phyloP scores from a whole-genome alignment of 2,797 vertebrate species.

The Octomys mimax region DNA sequence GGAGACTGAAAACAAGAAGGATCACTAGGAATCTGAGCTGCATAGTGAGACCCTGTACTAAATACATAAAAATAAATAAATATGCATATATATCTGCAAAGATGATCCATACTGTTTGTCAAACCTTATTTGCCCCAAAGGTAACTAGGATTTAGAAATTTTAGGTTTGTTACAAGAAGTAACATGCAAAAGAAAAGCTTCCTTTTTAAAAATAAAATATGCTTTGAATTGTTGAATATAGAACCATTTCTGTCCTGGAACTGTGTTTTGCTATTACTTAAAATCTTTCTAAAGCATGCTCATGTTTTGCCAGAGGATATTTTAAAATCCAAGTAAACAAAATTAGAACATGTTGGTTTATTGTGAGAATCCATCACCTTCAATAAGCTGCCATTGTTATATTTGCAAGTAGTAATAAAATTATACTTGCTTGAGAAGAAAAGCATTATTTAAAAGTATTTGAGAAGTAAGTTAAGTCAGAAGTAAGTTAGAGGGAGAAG shows the following conservation, averaged over 20 bases:
- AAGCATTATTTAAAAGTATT: slow-evolving; percentile 59
- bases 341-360: slow-evolving; percentile 77
- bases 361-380: slow-evolving; percentile 76
- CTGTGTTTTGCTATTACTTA: background rate
- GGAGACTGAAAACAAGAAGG: too few relatives aligned
- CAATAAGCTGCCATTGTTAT: slow-evolving; percentile 69
- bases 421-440: slow-evolving; percentile 51
- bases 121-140: slow-evolving; percentile 40
- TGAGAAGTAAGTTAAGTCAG: too few relatives aligned
- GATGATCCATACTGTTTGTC: background rate
- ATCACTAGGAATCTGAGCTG: too few relatives aligned
- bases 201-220: slow-evolving; percentile 33
- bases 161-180: slow-evolving; percentile 19
- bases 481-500: too few relatives aligned
- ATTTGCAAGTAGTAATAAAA: slow-evolving; percentile 61
- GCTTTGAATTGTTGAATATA: slow-evolving; percentile 26
- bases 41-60: too few relatives aligned
- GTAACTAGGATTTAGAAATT: slow-evolving; percentile 41
- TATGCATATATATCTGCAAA: background rate
- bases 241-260: slow-evolving; percentile 54
- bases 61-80: background rate
- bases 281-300: slow-evolving; percentile 39
- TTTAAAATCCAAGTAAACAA: slow-evolving; percentile 76
- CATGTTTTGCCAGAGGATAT: slow-evolving; percentile 65
- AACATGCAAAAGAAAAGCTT: background rate